Conservation (phyloP, 30 jellyfish, hydroid and myxozoan species). For the Morbakka virulenta region DNA sequence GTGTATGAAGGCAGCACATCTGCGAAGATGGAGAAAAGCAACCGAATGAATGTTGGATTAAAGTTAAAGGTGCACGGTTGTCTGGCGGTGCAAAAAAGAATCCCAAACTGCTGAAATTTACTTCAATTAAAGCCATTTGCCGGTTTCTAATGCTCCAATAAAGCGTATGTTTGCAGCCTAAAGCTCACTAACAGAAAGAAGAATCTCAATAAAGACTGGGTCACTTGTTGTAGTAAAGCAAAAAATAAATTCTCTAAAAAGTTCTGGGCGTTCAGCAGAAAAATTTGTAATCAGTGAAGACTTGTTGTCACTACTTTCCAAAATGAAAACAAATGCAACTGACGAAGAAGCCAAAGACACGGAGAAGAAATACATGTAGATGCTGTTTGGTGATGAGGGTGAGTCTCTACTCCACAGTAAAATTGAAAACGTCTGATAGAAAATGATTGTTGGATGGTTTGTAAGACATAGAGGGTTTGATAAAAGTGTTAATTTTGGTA, state of each 20-base stretch:
- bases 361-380: no score
- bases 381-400: no score
- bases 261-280: neutral
- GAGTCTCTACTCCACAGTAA: no score
- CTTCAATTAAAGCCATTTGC: neutral
- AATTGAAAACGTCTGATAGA: no score
- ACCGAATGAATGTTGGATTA: conserved; percentile 1
- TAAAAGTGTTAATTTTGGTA: no score
- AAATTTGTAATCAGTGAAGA: neutral
- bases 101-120: conserved; percentile 26
- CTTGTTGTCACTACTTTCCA: neutral
- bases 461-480: no score
- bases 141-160: no score
- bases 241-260: conserved; percentile 5
- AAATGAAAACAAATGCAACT: conserved; percentile 66
- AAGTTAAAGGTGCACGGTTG: neutral
- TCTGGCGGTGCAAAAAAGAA: conserved; percentile 9
- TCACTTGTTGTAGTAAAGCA: conserved; percentile 41
- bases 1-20: conserved; percentile 43
- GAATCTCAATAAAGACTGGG: conserved; percentile 1
- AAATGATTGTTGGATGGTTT: no score
- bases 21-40: conserved; percentile 1
- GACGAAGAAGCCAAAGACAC: conserved; percentile 14
- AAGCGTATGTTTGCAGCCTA: conserved; percentile 31
- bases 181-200: conserved; percentile 9